Evolutionary conservation across 2,797 vertebrate genomes (phyloP).

Genomic region (Sarcophilus harrisii): DNA sequence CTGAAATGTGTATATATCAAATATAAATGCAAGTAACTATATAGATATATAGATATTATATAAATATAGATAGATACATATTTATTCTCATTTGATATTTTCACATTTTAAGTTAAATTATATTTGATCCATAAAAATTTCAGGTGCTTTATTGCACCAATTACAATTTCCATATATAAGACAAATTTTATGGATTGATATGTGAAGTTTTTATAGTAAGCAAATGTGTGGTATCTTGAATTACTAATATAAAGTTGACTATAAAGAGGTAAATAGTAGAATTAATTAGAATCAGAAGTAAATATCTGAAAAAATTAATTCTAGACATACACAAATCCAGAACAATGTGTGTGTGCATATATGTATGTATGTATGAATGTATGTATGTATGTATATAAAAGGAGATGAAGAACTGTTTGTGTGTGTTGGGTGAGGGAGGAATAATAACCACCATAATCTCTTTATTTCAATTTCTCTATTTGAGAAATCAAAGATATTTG

Average conservation of each 20-base stretch:
- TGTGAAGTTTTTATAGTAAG: slow-evolving; percentile 65
- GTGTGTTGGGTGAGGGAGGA: not conserved
- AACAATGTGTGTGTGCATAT: not conserved
- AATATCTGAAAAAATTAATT: slow-evolving; percentile 62
- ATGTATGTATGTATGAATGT: not conserved
- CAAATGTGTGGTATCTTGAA: slow-evolving; percentile 55
- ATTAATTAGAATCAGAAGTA: slow-evolving; percentile 65
- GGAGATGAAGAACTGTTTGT: too few relatives aligned
- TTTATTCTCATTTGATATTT: not conserved
- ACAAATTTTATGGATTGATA: slow-evolving; percentile 50
- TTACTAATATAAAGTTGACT: slow-evolving; percentile 64
- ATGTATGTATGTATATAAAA: too few relatives aligned
- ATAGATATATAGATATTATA: not conserved
- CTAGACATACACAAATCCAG: not conserved
- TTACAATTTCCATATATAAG: slow-evolving; percentile 61
- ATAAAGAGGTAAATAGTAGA: slow-evolving; percentile 60
- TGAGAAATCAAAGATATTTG: slow-evolving; percentile 54
- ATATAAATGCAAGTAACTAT: not conserved
- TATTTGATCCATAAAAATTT: not conserved
- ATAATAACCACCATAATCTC: not conserved
- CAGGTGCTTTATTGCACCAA: not conserved
- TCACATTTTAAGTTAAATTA: not conserved
- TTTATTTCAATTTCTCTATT: slow-evolving; percentile 35
- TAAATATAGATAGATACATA: too few relatives aligned
- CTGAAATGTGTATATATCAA: not conserved